A percentile compares a stretch with the other conserved stretches of the same genome.
These are phyloP conservation scores for Fulica atra DNA, from an alignment of 2,113 vertebrate genomes.

Conservation along the genomic window DNA sequence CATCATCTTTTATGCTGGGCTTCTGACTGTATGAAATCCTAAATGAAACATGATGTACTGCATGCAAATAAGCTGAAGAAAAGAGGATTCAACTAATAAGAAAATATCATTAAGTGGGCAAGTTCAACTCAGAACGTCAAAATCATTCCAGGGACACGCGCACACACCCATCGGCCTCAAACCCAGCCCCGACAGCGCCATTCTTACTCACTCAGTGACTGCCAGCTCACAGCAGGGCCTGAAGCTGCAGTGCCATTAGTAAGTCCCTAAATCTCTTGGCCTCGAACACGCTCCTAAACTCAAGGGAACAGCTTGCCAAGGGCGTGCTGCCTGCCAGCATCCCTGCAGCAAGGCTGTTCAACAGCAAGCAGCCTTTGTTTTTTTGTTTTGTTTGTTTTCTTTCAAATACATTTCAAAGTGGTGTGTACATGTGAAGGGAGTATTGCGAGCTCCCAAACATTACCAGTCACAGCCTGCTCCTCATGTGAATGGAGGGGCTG, in stretches of 20 bases:
- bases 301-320: neutral
- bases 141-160: neutral
- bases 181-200: rapidly evolving
- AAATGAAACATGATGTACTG: slow-evolving; percentile 19
- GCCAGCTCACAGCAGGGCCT: neutral
- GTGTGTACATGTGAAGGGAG: neutral
- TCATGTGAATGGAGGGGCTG: neutral
- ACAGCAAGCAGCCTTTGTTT: neutral
- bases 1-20: neutral
- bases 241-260: neutral
- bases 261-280: neutral
- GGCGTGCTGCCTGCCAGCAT: neutral
- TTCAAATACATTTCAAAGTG: neutral
- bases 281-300: neutral
- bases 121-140: slow-evolving; percentile 28
- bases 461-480: rapidly evolving
- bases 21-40: slow-evolving; percentile 18
- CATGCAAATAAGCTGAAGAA: slow-evolving; percentile 37
- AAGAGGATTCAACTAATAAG: slow-evolving; percentile 18
- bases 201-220: neutral
- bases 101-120: slow-evolving; percentile 22
- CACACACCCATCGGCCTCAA: neutral
- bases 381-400: neutral
- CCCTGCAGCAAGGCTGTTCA: neutral
- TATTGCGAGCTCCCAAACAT: neutral